phyloP scores from a whole-genome alignment of 1,140 invertebrate species.

The Apis mellifera region Amel_HAv3.1 CM009933.2:9385501-9386000 shows the following conservation, averaged over 20 bases:
- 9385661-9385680: not conserved
- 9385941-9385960: not conserved
- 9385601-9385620: constrained; percentile 9
- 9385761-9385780: too few species aligned
- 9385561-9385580: not conserved
- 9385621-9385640: not conserved
- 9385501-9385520: not conserved
- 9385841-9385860: not conserved
- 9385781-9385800: too few species aligned
- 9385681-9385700: too few species aligned
- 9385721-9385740: too few species aligned
- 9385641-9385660: not conserved
- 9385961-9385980: not conserved
- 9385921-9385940: not conserved
- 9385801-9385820: too few species aligned
- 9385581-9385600: not conserved
- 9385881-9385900: not conserved
- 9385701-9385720: too few species aligned
- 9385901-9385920: not conserved
- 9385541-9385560: not conserved
- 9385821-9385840: too few species aligned
- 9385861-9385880: not conserved
- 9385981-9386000: not conserved
- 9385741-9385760: too few species aligned
- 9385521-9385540: too few species aligned